Conservation (phyloP, 2,113 vertebrate species). For the Sterna hirundo region DNA sequence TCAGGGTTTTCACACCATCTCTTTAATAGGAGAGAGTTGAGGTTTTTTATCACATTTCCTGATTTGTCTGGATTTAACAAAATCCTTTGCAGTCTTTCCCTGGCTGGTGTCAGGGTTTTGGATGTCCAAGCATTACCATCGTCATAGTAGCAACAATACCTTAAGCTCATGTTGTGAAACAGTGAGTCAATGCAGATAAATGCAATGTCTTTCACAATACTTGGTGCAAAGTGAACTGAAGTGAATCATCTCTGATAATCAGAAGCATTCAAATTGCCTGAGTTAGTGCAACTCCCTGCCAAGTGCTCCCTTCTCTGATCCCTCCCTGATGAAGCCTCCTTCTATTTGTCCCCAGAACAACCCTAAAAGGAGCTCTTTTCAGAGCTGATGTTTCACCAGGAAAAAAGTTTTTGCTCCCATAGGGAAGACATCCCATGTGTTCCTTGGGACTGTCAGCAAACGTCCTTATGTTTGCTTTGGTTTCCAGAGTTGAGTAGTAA, state of each 20-base stretch:
- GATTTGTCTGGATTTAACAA: background rate
- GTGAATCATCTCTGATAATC: conserved; percentile 67
- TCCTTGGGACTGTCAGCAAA: background rate
- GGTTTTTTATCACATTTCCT: background rate
- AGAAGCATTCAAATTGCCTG: conserved; percentile 43
- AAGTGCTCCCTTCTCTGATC: background rate
- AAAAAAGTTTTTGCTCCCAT: background rate
- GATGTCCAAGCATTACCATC: background rate
- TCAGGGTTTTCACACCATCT: background rate
- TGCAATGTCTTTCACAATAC: conserved; percentile 42
- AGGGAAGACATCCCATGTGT: background rate
- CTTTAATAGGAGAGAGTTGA: background rate
- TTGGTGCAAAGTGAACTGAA: conserved; percentile 51
- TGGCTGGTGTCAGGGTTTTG: background rate
- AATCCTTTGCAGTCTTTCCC: background rate
- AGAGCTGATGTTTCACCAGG: background rate
- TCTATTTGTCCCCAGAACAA: background rate
- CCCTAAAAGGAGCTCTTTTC: background rate
- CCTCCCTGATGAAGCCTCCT: background rate
- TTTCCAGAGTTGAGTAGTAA: conserved; percentile 24
- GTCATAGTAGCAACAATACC: background rate
- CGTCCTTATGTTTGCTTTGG: background rate
- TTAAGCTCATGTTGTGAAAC: conserved; percentile 32
- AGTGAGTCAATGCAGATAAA: conserved; percentile 61
- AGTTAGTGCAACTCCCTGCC: conserved; percentile 31